Base-by-base conservation (phyloP, 53 echinoderm and acorn worm species). In the Echinarachnius parma region DNA sequence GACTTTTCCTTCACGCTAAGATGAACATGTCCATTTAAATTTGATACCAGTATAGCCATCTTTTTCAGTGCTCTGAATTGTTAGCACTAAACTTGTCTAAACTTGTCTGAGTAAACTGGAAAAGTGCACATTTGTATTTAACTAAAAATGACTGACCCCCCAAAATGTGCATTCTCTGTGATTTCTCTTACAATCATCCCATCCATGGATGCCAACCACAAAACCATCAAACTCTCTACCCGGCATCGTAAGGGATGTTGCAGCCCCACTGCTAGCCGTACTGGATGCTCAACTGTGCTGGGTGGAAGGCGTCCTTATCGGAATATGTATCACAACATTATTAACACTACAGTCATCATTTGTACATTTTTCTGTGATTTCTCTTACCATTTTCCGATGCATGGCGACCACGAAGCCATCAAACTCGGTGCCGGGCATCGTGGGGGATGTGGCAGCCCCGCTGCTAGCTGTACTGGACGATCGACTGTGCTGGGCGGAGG, bases 321-420 rank as follows among this genome's bases (percentile, higher is more conserved):
- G n/a, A n/a, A n/a, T n/a, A n/a, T n/a, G n/a, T n/a, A n/a, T n/a
- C n/a, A n/a, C n/a, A n/a, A n/a, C n/a, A n/a, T n/a, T n/a, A n/a
- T n/a, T n/a, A n/a, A n/a, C n/a, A n/a, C n/a, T n/a, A n/a, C n/a
- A n/a, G n/a, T n/a, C n/a, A n/a, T n/a, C n/a, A n/a, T n/a, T n/a
- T n/a, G n/a, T n/a, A n/a, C n/a, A n/a, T n/a, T n/a, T n/a, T n/a
- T n/a, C 23, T n/a, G 2, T n/a, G n/a, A 4, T 46, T 18, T n/a
- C 22, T 22, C 86, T 82, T 48, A 98, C 98, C 98, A 92, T 92
- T 77, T 98, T 98, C 25, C 98, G 87, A 82, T 98, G 98, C 98
- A 98, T 92, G 36, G 88, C 98, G 1, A 98, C 81, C 53, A 98
- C 88, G 34, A 89, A 82, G 13, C 91, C 91, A 61, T 98, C 98